These are phyloP conservation scores for Pomatostomus ruficeps DNA, from an alignment of 2,113 vertebrate species.

Conservation along the genomic window DNA sequence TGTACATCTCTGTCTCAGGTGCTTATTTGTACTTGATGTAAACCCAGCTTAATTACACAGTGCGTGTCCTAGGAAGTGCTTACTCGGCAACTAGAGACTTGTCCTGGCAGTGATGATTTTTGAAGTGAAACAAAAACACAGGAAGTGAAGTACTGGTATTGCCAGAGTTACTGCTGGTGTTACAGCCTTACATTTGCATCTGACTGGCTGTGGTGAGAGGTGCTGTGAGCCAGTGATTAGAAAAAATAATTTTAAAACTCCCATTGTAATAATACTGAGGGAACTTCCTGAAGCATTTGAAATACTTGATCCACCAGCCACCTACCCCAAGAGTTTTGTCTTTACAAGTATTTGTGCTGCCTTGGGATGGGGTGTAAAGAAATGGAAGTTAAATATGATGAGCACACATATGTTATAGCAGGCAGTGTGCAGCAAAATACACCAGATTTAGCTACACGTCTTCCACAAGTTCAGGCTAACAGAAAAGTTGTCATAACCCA, in stretches of 20 bases:
- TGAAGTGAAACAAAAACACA: slow-evolving; percentile 28
- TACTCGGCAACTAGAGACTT: background rate
- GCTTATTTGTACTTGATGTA: background rate
- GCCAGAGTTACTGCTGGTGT: background rate
- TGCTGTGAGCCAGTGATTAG: background rate
- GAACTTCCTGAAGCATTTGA: background rate
- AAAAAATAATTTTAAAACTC: background rate
- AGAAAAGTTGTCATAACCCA: background rate
- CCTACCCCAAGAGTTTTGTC: background rate
- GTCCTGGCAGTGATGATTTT: background rate
- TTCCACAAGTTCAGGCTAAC: background rate
- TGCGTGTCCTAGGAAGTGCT: background rate
- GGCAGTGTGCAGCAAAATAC: background rate
- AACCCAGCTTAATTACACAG: slow-evolving; percentile 3
- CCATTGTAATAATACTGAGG: background rate
- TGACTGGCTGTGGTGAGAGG: background rate
- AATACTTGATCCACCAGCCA: background rate
- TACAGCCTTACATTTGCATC: background rate
- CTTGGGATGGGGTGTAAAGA: background rate
- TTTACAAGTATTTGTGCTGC: background rate
- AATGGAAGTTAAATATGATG: background rate
- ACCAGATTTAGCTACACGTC: background rate
- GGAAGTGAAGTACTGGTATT: slow-evolving; percentile 8
- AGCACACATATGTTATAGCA: background rate
- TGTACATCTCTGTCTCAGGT: background rate